phyloP scores from a whole-genome alignment of 1,140 invertebrate species.

The Bicyclus anynana region DNA sequence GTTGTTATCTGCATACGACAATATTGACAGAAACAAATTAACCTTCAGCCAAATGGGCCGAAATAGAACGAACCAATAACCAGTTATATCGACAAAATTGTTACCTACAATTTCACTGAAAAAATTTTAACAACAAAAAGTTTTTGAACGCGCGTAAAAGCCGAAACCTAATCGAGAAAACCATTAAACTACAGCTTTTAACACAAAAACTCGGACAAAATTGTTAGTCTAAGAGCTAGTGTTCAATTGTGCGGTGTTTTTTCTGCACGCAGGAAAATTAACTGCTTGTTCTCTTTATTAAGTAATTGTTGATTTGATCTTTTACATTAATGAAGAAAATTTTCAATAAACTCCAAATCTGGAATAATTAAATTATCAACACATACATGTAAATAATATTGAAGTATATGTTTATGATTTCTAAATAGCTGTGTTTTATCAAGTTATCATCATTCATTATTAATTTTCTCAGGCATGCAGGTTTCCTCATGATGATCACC shows the following conservation, averaged over 20 bases:
- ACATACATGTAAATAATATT: too few species aligned
- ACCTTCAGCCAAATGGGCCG: background rate
- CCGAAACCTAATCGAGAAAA: background rate
- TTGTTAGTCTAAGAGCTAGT: background rate
- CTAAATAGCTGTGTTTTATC: too few species aligned
- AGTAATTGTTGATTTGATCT: too few species aligned
- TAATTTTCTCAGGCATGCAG: too few species aligned
- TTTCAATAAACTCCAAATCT: too few species aligned
- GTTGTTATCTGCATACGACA: background rate
- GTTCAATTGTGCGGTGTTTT: background rate
- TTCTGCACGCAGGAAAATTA: too few species aligned
- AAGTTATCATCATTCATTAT: too few species aligned
- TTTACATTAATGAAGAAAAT: too few species aligned
- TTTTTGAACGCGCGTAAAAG: background rate
- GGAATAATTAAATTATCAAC: too few species aligned
- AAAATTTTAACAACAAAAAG: background rate
- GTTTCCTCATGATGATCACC: too few species aligned
- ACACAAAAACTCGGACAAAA: background rate
- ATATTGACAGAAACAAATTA: background rate
- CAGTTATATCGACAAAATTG: background rate
- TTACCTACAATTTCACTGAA: background rate
- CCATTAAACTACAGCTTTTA: slow-evolving; percentile 2
- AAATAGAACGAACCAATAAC: background rate
- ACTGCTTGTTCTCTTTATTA: too few species aligned
- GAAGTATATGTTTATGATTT: too few species aligned